These are phyloP conservation scores for Sprattus sprattus DNA, from an alignment of 2,113 vertebrate genomes.

Conservation along the genomic window DNA sequence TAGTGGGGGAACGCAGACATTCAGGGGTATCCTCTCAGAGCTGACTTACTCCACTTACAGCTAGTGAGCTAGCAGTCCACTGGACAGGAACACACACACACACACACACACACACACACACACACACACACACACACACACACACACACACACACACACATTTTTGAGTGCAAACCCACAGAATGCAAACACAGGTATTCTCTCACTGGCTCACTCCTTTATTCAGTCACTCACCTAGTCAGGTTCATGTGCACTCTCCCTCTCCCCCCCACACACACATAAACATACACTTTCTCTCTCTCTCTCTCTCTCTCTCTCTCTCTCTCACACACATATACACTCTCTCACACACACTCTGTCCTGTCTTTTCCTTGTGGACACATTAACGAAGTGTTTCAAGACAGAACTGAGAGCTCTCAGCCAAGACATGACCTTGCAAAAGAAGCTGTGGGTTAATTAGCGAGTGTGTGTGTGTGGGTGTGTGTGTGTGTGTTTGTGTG, in stretches of 20 bases:
- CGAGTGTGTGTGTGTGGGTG: neutral
- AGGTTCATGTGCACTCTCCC: neutral
- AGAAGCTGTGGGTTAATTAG: conserved; percentile 10
- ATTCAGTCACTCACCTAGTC: neutral
- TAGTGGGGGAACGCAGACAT: conserved; percentile 34
- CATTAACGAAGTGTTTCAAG: neutral
- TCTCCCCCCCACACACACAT: neutral
- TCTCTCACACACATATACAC: neutral
- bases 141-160: neutral
- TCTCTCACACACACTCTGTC: neutral
- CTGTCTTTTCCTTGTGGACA: conserved; percentile 4
- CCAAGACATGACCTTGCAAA: neutral
- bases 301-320: no score
- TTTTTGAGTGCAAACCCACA: neutral
- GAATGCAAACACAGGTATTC: no score
- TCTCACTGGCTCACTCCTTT: neutral
- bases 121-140: neutral
- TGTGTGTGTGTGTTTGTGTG: conserved; percentile 16
- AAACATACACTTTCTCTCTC: no score
- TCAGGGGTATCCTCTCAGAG: conserved; percentile 19
- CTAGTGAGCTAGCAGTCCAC: neutral
- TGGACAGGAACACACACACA: neutral
- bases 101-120: neutral
- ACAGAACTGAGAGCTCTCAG: neutral
- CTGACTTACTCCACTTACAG: neutral